These are phyloP conservation scores for Tyto alba DNA, from an alignment of 2,113 vertebrate species.

Conservation along the genomic window DNA sequence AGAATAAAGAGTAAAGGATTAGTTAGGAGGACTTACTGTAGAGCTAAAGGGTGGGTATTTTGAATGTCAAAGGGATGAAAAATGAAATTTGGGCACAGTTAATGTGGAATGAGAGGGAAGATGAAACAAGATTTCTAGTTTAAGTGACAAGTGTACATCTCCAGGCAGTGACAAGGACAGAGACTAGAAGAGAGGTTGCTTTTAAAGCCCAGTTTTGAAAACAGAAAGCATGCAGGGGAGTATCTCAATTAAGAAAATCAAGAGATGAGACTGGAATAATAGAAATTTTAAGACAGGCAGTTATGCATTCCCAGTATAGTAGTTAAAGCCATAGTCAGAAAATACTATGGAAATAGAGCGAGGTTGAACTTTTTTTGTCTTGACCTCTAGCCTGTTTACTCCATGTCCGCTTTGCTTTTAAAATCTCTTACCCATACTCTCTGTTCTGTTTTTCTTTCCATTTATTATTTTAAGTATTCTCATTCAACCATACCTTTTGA, in stretches of 20 bases:
- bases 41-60: background rate
- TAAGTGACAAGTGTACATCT: background rate
- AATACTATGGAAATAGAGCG: background rate
- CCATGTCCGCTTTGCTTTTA: background rate
- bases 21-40: background rate
- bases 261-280: background rate
- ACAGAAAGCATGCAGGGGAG: background rate
- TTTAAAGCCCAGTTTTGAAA: background rate
- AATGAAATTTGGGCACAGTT: background rate
- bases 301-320: background rate
- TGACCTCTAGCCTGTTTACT: background rate
- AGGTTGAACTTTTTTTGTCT: background rate
- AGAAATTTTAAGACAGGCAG: background rate
- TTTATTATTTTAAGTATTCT: constrained; percentile 59
- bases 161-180: background rate
- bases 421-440: constrained; percentile 3
- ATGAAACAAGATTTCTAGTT: background rate
- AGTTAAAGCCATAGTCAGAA: background rate
- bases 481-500: constrained; percentile 49
- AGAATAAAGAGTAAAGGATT: background rate
- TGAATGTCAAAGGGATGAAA: background rate
- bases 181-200: background rate
- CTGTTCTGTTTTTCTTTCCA: constrained; percentile 2
- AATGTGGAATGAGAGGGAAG: background rate
- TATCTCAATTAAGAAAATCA: background rate